Evolutionary conservation across 2,888 invertebrate genomes (phyloP).

Genomic region (Liopterus haemorrhoidalis): DNA sequence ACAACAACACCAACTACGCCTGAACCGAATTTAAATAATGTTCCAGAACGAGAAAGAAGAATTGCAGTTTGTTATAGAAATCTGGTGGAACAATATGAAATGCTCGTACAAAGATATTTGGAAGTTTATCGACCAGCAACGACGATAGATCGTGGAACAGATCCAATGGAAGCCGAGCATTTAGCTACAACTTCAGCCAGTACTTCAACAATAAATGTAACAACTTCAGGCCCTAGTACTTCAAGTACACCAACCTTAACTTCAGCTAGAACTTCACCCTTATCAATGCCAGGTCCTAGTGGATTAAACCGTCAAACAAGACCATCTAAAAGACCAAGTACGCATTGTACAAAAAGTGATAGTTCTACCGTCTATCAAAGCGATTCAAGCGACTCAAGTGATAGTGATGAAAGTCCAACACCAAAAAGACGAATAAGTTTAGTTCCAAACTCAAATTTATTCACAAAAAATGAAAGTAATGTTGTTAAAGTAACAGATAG

Average conservation of each 20-base stretch:
- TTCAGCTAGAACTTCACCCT: slow-evolving; percentile 1
- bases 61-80: slow-evolving; percentile 48
- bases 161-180: slow-evolving; percentile 60
- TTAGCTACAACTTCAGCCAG: slow-evolving; percentile 37
- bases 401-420: slow-evolving; percentile 23
- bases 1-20: slow-evolving; percentile 3
- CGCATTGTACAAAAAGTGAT: slow-evolving; percentile 17
- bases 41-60: slow-evolving; percentile 46
- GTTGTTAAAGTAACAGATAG: no score
- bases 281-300: slow-evolving; percentile 22
- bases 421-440: slow-evolving; percentile 21
- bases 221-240: not conserved
- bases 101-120: slow-evolving; percentile 48
- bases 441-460: slow-evolving; percentile 18
- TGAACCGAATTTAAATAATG: slow-evolving; percentile 38
- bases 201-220: no score
- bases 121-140: slow-evolving; percentile 46
- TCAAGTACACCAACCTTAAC: slow-evolving; percentile 3
- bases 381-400: slow-evolving; percentile 23
- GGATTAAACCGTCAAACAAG: slow-evolving; percentile 15
- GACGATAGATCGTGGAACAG: slow-evolving; percentile 63
- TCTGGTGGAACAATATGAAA: slow-evolving; percentile 49
- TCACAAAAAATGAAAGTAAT: no score
- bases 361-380: slow-evolving; percentile 21
- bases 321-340: slow-evolving; percentile 16